phyloP scores from a whole-genome alignment of 2,888 invertebrate species.

The Conops quadrifasciatus region DNA sequence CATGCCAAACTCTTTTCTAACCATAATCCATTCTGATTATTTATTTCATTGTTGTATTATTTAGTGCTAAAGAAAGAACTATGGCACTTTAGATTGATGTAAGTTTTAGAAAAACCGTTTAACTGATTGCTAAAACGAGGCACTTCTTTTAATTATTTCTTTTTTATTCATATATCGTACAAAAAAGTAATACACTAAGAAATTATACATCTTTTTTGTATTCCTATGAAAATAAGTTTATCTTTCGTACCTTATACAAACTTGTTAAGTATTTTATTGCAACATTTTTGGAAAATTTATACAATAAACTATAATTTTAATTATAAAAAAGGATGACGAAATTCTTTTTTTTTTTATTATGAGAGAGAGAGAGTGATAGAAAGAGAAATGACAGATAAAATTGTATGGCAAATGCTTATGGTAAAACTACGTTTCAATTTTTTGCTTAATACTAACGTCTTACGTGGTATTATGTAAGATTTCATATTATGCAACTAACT shows the following conservation, averaged over 20 bases:
- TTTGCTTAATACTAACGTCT: conserved; percentile 16
- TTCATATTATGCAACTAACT: conserved; percentile 30
- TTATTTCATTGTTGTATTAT: no score
- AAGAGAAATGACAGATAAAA: conserved; percentile 3
- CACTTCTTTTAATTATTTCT: conserved; percentile 20
- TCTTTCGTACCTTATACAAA: conserved; percentile 38
- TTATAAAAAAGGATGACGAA: conserved; percentile 27
- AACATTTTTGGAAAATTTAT: conserved; percentile 19
- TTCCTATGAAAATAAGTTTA: conserved; percentile 27
- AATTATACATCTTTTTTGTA: conserved; percentile 16
- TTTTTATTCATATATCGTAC: conserved; percentile 31
- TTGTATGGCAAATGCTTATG: conserved; percentile 30
- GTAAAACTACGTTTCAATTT: conserved; percentile 19
- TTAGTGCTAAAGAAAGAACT: no score
- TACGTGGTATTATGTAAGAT: no score
- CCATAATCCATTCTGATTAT: no score
- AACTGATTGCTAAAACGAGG: conserved; percentile 6
- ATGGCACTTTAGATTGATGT: not conserved
- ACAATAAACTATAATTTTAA: conserved; percentile 24
- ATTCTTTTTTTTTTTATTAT: conserved; percentile 24
- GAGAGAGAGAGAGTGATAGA: no score
- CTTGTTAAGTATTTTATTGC: conserved; percentile 29
- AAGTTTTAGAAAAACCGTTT: not conserved
- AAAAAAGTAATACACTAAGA: no score
- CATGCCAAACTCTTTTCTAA: no score